These are phyloP conservation scores for Lepeophtheirus salmonis DNA, from an alignment of 1,140 invertebrate species.

Conservation along the genomic window DNA sequence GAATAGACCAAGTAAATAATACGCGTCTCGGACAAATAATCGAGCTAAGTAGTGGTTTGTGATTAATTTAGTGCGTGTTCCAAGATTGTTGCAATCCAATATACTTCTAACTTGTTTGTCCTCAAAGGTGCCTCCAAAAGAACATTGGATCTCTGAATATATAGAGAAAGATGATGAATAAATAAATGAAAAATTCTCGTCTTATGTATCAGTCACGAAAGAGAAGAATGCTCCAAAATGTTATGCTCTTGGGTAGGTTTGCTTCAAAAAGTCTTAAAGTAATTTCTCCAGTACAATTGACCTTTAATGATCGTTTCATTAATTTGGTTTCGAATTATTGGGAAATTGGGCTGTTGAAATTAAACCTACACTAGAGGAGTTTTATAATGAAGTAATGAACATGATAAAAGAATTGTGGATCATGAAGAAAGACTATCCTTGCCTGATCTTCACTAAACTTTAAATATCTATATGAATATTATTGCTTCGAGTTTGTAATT, in stretches of 20 bases:
- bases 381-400: constrained; percentile 69
- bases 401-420: constrained; percentile 55
- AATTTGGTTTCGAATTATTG: constrained; percentile 91
- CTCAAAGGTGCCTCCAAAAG: constrained; percentile 36
- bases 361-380: constrained; percentile 55
- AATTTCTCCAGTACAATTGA: constrained; percentile 50
- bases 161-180: constrained; percentile 23
- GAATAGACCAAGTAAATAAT: no score
- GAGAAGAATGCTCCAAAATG: constrained; percentile 92
- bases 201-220: constrained; percentile 90
- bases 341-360: constrained; percentile 76
- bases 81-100: not conserved
- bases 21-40: no score
- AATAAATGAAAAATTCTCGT: constrained; percentile 28
- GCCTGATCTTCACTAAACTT: constrained; percentile 39
- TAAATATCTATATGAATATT: not conserved
- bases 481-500: not conserved
- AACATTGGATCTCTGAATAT: not conserved
- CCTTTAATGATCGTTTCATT: constrained; percentile 70
- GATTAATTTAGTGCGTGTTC: not conserved
- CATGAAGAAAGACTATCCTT: constrained; percentile 41
- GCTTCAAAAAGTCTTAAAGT: constrained; percentile 55
- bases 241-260: constrained; percentile 76
- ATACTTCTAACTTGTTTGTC: constrained; percentile 8
- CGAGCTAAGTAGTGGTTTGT: not conserved